A percentile compares a stretch with the other conserved stretches of the same genome.
Evolutionary conservation across 2,888 invertebrate species (phyloP).

Genomic region (Lagria hirta): DNA sequence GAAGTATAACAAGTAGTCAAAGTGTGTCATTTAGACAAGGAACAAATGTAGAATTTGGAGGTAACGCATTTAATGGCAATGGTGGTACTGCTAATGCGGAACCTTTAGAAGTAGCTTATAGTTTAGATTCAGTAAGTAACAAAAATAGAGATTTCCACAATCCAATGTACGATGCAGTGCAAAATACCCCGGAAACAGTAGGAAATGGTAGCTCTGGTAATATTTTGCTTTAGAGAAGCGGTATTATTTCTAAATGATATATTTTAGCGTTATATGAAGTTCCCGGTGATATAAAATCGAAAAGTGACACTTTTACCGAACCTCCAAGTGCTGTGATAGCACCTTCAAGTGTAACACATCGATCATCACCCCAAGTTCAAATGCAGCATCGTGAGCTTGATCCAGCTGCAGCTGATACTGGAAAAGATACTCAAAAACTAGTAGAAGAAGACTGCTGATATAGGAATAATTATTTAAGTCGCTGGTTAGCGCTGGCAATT

Average conservation of each 20-base stretch:
- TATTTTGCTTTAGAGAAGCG: conserved; percentile 12
- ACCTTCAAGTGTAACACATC: conserved; percentile 80
- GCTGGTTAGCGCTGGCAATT: conserved; percentile 42
- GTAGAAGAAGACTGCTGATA: conserved; percentile 76
- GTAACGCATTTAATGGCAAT: conserved; percentile 60
- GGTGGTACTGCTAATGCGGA: conserved; percentile 56
- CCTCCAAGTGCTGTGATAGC: conserved; percentile 75
- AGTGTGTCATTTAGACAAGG: conserved; percentile 92
- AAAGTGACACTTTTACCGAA: conserved; percentile 59
- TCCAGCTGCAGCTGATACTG: conserved; percentile 80
- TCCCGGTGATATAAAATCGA: conserved; percentile 72
- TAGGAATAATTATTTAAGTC: conserved; percentile 41
- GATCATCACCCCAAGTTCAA: conserved; percentile 72
- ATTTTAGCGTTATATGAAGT: conserved; percentile 75
- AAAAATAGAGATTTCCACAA: conserved; percentile 94
- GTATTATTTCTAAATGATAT: conserved; percentile 1
- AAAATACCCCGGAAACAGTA: conserved; percentile 61
- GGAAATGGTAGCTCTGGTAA: conserved; percentile 63
- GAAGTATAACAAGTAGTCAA: conserved; percentile 81
- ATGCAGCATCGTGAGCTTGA: conserved; percentile 78
- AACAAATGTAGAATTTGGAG: conserved; percentile 87
- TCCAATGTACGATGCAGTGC: conserved; percentile 95
- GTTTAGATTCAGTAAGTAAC: conserved; percentile 72
- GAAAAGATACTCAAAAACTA: conserved; percentile 87
- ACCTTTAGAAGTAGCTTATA: conserved; percentile 77